Evolutionary conservation across 2,113 vertebrate genomes (phyloP).

Genomic region (Notothenia coriiceps): DNA sequence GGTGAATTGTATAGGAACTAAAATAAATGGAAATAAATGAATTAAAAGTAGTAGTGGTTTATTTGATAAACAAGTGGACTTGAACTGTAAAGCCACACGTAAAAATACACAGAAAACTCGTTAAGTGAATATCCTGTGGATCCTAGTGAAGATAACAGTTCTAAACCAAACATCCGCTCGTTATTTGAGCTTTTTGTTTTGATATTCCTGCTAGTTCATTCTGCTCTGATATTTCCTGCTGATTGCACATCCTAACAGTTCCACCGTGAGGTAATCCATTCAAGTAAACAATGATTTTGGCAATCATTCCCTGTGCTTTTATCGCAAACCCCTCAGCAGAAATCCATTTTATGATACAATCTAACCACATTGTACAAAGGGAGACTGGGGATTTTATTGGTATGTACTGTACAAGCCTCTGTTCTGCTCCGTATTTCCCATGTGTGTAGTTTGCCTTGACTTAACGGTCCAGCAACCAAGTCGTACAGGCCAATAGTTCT

Average conservation of each 20-base stretch:
- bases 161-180: conserved; percentile 46
- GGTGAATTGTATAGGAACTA: too few relatives aligned
- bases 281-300: conserved; percentile 65
- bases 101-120: too few relatives aligned
- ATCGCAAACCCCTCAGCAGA: conserved; percentile 43
- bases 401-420: conserved; percentile 28
- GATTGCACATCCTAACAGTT: conserved; percentile 55
- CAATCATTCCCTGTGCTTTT: conserved; percentile 34
- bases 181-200: conserved; percentile 43
- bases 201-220: conserved; percentile 49
- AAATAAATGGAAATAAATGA: too few relatives aligned
- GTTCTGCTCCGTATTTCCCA: conserved; percentile 25
- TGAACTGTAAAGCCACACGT: too few relatives aligned
- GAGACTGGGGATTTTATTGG: conserved; percentile 27
- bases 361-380: conserved; percentile 37
- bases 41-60: background rate
- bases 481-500: conserved; percentile 5
- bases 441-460: conserved; percentile 25
- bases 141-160: background rate
- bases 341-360: conserved; percentile 65
- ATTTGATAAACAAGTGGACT: conserved; percentile 1
- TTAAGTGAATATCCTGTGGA: background rate
- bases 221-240: conserved; percentile 41
- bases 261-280: conserved; percentile 61
- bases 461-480: background rate